Base-by-base conservation (phyloP, 1,140 invertebrate genomes). In the Stenopsyche tienmushanensis region DNA sequence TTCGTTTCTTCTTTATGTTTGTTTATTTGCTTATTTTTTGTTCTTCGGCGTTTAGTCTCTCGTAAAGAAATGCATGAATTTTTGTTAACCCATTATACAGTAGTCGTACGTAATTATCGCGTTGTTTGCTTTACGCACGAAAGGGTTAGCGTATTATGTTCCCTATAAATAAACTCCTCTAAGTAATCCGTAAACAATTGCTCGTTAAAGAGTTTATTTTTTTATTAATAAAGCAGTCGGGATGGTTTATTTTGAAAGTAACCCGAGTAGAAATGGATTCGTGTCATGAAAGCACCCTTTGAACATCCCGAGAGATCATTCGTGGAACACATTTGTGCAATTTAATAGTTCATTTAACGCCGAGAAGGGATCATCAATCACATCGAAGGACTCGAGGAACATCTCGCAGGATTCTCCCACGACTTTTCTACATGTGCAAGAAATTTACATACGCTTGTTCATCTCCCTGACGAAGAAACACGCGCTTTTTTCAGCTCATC, bases 61-160 rank as follows among this genome's bases (percentile, higher is more conserved):
- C 39, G 26, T 29, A 18, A 54, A 54, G 15, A 54, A 54, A 52
- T 21, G 39, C n/a, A 34, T 29, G 24, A n/a, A n/a, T n/a, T n/a
- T 21, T 49, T 21, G 18, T 21, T 10, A 7, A 54, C 52, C 18
- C 23, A 34, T 29, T 3, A 1, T 9, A 23, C 49, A 52, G 26
- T 15, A 54, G 25, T 29, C 26, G 13, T 5, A 34, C 20, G 52
- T 54, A 34, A 34, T 54, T 52, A 24, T 13, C 49, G 41, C 41
- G 41, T 42, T 52, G 49, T 52, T 52, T 52, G 26, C 26, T 24
- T 52, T 52, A 52, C 49, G 49, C 49, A 52, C 20, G 45, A 49
- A 49, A 52, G 49, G 49, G 20, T 52, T 52, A 52, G 26, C 24
- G 13, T 39, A 8, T 39, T 39, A 8, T 39, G 7, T 39, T 39